A percentile compares a stretch with the other conserved stretches of the same genome.
phyloP scores from a whole-genome alignment of 2,113 vertebrate genomes.

The Leptobrachium leishanense region DNA sequence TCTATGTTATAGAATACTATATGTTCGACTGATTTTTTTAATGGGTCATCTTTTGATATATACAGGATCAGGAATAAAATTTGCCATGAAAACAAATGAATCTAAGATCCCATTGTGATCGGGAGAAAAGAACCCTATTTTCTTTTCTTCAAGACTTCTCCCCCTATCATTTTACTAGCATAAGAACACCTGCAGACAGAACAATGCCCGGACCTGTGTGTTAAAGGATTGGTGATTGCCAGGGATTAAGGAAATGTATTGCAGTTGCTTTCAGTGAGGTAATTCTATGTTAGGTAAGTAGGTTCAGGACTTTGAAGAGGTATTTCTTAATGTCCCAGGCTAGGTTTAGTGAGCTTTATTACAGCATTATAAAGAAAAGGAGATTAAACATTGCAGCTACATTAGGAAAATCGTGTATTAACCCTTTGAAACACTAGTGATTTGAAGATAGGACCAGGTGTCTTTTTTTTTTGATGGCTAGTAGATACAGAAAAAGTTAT shows the following conservation, averaged over 20 bases:
- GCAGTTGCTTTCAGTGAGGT: slow-evolving; percentile 22
- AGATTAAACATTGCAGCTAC: slow-evolving; percentile 17
- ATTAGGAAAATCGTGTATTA: background rate
- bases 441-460: background rate
- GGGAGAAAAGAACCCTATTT: slow-evolving; percentile 1
- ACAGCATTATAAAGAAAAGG: slow-evolving; percentile 1
- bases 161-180: slow-evolving; percentile 26
- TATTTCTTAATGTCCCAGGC: slow-evolving; percentile 31
- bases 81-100: slow-evolving; percentile 5
- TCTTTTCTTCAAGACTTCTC: slow-evolving; percentile 6
- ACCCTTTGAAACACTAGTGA: background rate
- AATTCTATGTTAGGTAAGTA: slow-evolving; percentile 33
- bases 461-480: too few species aligned
- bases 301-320: slow-evolving; percentile 29
- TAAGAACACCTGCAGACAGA: slow-evolving; percentile 36
- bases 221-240: slow-evolving; percentile 35
- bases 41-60: too few species aligned
- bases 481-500: too few species aligned
- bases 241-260: slow-evolving; percentile 24
- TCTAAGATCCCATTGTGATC: slow-evolving; percentile 16
- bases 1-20: too few species aligned
- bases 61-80: too few species aligned
- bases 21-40: too few species aligned
- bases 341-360: slow-evolving; percentile 14
- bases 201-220: slow-evolving; percentile 22